Evolutionary conservation across 1,140 invertebrate genomes (phyloP).

Genomic region (Trachymyrmex cornetzi): DNA sequence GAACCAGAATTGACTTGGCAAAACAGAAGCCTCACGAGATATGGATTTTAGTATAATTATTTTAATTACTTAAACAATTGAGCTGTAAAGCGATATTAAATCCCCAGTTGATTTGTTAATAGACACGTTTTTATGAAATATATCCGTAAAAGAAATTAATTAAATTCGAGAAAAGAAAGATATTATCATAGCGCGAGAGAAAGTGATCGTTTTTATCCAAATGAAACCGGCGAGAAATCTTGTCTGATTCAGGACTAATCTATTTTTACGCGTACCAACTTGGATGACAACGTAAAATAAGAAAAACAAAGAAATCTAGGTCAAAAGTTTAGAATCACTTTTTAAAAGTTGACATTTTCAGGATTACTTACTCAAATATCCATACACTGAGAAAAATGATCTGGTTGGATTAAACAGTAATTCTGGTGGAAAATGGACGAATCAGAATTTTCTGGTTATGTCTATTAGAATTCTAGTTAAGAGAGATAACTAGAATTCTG

Average conservation of each 20-base stretch:
- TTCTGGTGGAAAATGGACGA: too few relatives aligned
- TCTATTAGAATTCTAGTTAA: too few relatives aligned
- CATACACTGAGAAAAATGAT: too few relatives aligned
- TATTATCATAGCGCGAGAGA: neutral
- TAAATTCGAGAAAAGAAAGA: neutral
- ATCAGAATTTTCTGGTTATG: too few relatives aligned
- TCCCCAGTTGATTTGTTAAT: neutral
- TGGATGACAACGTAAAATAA: neutral
- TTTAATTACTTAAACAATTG: neutral
- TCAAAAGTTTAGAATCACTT: too few relatives aligned
- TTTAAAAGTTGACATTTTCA: too few relatives aligned
- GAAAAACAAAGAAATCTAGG: neutral
- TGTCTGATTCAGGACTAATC: neutral
- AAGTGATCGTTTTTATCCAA: constrained; percentile 12
- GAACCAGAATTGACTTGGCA: constrained; percentile 40
- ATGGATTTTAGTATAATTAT: neutral
- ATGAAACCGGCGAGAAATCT: neutral
- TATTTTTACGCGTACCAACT: neutral
- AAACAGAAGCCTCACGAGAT: neutral
- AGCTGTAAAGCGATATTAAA: neutral
- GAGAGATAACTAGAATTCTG: too few relatives aligned
- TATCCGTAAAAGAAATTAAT: neutral
- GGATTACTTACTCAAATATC: too few relatives aligned
- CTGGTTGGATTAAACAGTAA: too few relatives aligned
- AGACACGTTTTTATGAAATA: neutral